Evolutionary conservation across 2,888 invertebrate genomes (phyloP).

Genomic region (Drosophila picticornis): DNA sequence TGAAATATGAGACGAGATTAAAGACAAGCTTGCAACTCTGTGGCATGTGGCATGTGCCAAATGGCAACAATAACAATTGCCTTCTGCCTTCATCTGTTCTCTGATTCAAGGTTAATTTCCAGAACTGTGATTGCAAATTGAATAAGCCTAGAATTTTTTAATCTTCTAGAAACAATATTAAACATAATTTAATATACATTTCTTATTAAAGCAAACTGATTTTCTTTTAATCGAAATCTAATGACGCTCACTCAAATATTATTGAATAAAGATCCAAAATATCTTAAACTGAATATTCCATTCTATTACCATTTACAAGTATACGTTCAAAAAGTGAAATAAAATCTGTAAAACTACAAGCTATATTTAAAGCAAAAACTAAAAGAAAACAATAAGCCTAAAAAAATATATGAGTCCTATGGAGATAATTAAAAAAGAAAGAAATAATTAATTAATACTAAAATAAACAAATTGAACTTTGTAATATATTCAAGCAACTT

Average conservation of each 20-base stretch:
- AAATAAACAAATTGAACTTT: background rate
- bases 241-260: background rate
- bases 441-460: background rate
- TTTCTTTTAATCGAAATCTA: background rate
- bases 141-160: background rate
- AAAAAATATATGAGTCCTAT: no score
- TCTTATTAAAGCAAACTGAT: background rate
- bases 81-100: background rate
- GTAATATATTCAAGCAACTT: background rate
- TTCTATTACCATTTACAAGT: no score
- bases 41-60: background rate
- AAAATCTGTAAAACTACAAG: no score
- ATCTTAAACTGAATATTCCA: background rate
- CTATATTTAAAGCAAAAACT: no score
- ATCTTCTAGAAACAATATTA: background rate
- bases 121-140: background rate
- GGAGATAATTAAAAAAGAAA: no score
- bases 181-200: background rate
- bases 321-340: no score
- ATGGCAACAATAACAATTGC: background rate
- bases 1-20: constrained; percentile 29
- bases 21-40: constrained; percentile 8
- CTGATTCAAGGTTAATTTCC: constrained; percentile 34
- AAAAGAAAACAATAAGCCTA: no score
- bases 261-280: background rate